These are phyloP conservation scores for Aradus depressus DNA, from an alignment of 2,888 invertebrate species.

Conservation along the genomic window DNA sequence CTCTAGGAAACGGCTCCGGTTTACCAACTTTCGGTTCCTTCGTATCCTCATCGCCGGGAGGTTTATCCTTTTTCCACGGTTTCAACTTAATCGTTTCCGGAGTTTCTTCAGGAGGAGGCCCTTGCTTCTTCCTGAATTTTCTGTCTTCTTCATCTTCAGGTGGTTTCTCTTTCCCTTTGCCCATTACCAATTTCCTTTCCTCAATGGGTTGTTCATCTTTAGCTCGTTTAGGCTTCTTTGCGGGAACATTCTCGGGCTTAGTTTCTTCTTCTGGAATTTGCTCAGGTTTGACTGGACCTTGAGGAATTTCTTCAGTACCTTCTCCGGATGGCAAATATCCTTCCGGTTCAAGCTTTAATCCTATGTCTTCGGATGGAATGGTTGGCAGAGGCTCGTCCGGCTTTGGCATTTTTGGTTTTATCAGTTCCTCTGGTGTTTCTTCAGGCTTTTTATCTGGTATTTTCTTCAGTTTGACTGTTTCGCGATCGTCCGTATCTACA, in stretches of 20 bases:
- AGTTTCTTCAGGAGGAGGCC: conserved; percentile 36
- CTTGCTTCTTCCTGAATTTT: conserved; percentile 37
- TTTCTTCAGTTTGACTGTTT: conserved; percentile 44
- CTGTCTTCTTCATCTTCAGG: conserved; percentile 32
- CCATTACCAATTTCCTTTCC: conserved; percentile 25
- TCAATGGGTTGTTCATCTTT: conserved; percentile 27
- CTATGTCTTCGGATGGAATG: conserved; percentile 28
- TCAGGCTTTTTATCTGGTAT: conserved; percentile 38
- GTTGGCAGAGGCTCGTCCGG: conserved; percentile 33
- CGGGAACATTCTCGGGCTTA: conserved; percentile 30
- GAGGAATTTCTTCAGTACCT: conserved; percentile 18
- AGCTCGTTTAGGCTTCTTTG: conserved; percentile 20
- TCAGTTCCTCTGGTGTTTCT: conserved; percentile 35
- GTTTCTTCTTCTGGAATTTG: conserved; percentile 20
- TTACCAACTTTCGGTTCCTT: conserved; percentile 33
- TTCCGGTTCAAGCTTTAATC: conserved; percentile 33
- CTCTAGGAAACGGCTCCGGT: conserved; percentile 33
- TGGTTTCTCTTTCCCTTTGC: conserved; percentile 31
- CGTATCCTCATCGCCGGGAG: conserved; percentile 33
- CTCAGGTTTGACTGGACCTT: conserved; percentile 7
- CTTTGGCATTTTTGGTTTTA: conserved; percentile 28
- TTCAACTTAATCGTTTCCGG: conserved; percentile 36
- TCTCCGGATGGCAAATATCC: conserved; percentile 30
- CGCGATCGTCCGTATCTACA: conserved; percentile 32
- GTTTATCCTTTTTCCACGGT: conserved; percentile 35